phyloP scores from a whole-genome alignment of 2,888 invertebrate genomes.

The Heliconius sara region DNA sequence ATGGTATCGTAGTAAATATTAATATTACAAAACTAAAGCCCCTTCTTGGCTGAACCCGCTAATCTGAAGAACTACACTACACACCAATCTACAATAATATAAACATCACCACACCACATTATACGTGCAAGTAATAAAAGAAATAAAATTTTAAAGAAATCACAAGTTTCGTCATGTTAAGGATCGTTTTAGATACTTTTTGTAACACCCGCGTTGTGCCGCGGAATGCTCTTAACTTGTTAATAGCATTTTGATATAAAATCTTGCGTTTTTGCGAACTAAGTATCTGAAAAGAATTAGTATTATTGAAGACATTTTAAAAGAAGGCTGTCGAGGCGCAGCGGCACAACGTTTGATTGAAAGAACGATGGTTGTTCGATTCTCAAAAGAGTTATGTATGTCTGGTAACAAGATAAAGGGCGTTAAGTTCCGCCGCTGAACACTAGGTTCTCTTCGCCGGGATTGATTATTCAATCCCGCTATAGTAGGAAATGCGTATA shows the following conservation, averaged over 20 bases:
- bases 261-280: constrained; percentile 34
- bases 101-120: too few species aligned
- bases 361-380: background rate
- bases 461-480: too few species aligned
- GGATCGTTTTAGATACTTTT: constrained; percentile 53
- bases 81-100: too few species aligned
- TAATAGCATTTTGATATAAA: constrained; percentile 48
- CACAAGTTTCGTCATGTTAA: constrained; percentile 51
- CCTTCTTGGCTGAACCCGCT: too few species aligned
- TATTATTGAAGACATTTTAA: background rate
- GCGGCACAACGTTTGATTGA: background rate
- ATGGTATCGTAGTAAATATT: too few species aligned
- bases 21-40: too few species aligned
- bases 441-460: too few species aligned
- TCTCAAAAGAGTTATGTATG: background rate
- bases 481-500: too few species aligned
- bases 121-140: background rate
- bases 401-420: background rate
- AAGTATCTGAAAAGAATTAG: constrained; percentile 15
- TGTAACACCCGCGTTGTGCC: constrained; percentile 44
- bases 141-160: constrained; percentile 52
- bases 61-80: too few species aligned
- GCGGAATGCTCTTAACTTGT: constrained; percentile 50
- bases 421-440: background rate
- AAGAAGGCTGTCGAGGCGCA: background rate